Evolutionary conservation across 2,113 vertebrate genomes (phyloP), one percentile per base, ranked within the genome.

Genomic region (Syrrhaptes paradoxus): DNA sequence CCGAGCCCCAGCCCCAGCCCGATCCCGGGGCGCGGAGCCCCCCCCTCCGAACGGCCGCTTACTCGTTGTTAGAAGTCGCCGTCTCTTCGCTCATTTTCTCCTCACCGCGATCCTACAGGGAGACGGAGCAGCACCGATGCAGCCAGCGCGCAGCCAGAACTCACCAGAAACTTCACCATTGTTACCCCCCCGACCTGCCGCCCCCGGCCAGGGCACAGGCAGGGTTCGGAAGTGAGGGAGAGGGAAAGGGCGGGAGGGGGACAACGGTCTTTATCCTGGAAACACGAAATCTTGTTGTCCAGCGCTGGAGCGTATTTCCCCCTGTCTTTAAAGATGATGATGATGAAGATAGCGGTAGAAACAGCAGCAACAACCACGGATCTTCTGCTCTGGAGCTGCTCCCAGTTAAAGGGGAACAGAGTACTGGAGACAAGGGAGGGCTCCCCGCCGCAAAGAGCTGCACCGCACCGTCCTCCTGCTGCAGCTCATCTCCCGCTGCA

Each of bases 81-180:
- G 99, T 99, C 98, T 99, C 99, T 98, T 99, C 99, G 99, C 99
- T 99, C 99, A 99, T 99, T 98, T 99, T 98, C 98, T 98, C 98
- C 99, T 99, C 99, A 99, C 98, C 98, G 99, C 95, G 98, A 98
- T 98, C 98, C 98, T 98, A 98, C 98, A 98, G 97, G 98, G 97
- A 97, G 97, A 96, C 90, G 97, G 97, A 98, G 97, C 96, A 98
- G 98, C 98, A 98, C 98, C 97, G 98, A 98, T 97, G 98, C 98
- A 97, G 98, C 97, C 98, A 98, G 96, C 96, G 97, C 97, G 96
- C 97, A 95, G 93, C 94, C 93, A 97, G 97, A 98, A 97, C 95
- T 97, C 97, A 89, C 95, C 97, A 97, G 97, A 97, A 97, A 96
- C 97, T 97, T 97, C 97, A 98, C 97, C 98, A 98, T 98, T 97